Conservation (phyloP, 2,888 invertebrate species). For the Desoria tigrina region DNA sequence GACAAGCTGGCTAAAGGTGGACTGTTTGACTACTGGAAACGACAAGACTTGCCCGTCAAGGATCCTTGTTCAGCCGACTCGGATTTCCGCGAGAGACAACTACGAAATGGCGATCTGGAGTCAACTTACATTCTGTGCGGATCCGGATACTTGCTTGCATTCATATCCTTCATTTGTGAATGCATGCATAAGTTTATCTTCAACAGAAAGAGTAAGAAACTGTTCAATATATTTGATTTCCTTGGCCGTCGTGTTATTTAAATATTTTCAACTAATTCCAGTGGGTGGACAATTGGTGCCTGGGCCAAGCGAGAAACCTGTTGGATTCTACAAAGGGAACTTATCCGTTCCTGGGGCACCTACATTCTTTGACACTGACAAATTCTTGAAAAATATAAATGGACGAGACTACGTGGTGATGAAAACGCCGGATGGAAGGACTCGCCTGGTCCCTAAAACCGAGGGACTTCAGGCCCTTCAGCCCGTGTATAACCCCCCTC, state of each 20-base stretch:
- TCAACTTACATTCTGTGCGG: slow-evolving; percentile 78
- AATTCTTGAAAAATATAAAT: slow-evolving; percentile 53
- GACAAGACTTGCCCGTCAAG: slow-evolving; percentile 68
- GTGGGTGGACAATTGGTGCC: slow-evolving; percentile 52
- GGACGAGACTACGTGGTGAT: slow-evolving; percentile 54
- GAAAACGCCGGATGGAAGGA: slow-evolving; percentile 53
- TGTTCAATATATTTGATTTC: not conserved
- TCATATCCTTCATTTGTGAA: slow-evolving; percentile 69
- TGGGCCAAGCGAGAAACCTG: slow-evolving; percentile 46
- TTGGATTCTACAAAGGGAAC: slow-evolving; percentile 53
- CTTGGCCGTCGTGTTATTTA: too few species aligned
- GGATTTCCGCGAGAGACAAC: slow-evolving; percentile 74
- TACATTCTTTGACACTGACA: slow-evolving; percentile 53
- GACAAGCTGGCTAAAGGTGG: slow-evolving; percentile 70
- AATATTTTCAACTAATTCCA: slow-evolving; percentile 14
- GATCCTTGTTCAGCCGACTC: slow-evolving; percentile 79
- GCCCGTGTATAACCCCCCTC: slow-evolving; percentile 52
- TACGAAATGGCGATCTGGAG: slow-evolving; percentile 72
- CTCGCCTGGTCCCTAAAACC: slow-evolving; percentile 52
- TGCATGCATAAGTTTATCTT: slow-evolving; percentile 55
- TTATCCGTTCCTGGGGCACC: slow-evolving; percentile 51
- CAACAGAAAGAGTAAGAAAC: slow-evolving; percentile 49
- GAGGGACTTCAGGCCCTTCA: slow-evolving; percentile 52
- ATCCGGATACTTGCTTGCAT: slow-evolving; percentile 68
- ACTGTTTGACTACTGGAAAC: slow-evolving; percentile 69